These are phyloP conservation scores for Nasonia giraulti DNA, from an alignment of 1,140 invertebrate species.

Conservation along the genomic window DNA sequence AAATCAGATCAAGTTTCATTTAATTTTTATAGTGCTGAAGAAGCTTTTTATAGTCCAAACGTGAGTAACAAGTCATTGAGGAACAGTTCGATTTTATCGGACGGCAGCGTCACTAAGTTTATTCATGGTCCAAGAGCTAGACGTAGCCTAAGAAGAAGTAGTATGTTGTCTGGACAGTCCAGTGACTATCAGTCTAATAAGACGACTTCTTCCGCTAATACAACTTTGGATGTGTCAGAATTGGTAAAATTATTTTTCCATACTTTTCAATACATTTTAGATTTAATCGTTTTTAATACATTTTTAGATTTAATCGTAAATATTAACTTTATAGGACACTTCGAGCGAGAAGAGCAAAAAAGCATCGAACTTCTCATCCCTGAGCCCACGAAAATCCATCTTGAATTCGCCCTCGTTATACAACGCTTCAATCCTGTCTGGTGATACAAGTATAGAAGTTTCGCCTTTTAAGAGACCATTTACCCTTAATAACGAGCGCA, in stretches of 20 bases:
- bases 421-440: slow-evolving; percentile 44
- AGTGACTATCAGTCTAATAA: slow-evolving; percentile 30
- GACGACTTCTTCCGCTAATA: neutral
- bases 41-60: slow-evolving; percentile 50
- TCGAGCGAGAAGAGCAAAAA: slow-evolving; percentile 10
- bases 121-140: slow-evolving; percentile 61
- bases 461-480: slow-evolving; percentile 24
- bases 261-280: neutral
- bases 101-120: slow-evolving; percentile 53
- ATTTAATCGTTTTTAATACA: neutral
- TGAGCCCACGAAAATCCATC: slow-evolving; percentile 1
- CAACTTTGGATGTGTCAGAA: slow-evolving; percentile 16
- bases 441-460: slow-evolving; percentile 47
- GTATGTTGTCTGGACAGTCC: slow-evolving; percentile 18
- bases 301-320: neutral
- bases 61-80: slow-evolving; percentile 48
- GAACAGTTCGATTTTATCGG: slow-evolving; percentile 55
- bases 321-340: slow-evolving; percentile 6
- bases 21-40: slow-evolving; percentile 31
- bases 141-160: slow-evolving; percentile 64
- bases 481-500: neutral
- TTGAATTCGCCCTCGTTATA: slow-evolving; percentile 31
- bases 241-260: slow-evolving; percentile 17
- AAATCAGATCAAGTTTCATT: neutral
- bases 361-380: neutral